phyloP scores from a whole-genome alignment of 2,113 vertebrate genomes.

The Peromyscus polionotus region DNA sequence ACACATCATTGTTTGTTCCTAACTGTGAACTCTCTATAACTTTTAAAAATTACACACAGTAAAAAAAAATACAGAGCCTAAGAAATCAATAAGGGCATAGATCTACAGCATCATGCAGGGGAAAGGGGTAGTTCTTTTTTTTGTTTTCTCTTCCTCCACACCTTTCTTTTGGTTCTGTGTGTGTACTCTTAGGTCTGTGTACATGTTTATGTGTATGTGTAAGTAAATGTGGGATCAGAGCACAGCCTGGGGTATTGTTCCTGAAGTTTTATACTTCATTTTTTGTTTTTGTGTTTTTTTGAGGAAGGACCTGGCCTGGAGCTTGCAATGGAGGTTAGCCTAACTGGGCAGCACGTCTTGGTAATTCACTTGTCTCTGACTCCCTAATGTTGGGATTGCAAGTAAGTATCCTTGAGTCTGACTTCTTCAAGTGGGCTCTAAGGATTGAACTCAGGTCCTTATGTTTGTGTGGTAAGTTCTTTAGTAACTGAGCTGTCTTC shows the following conservation, averaged over 20 bases:
- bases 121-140: background rate
- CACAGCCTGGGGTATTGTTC: background rate
- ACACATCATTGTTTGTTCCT: background rate
- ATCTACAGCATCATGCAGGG: accelerated
- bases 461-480: background rate
- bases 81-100: background rate
- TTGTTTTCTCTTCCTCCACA: background rate
- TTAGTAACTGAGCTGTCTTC: background rate
- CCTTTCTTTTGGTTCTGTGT: background rate
- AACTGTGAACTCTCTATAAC: background rate
- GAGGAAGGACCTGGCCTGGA: background rate
- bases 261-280: background rate
- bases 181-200: background rate
- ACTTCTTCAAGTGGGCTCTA: background rate
- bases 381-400: too few relatives aligned
- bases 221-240: background rate
- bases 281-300: background rate
- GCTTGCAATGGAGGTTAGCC: background rate
- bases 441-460: background rate
- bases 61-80: background rate
- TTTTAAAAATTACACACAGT: background rate
- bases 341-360: too few relatives aligned
- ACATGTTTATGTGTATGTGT: background rate
- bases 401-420: too few relatives aligned
- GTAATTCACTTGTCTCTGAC: background rate